Conservation (phyloP, 2,797 vertebrate species). For the Eleutherodactylus coqui region DNA sequence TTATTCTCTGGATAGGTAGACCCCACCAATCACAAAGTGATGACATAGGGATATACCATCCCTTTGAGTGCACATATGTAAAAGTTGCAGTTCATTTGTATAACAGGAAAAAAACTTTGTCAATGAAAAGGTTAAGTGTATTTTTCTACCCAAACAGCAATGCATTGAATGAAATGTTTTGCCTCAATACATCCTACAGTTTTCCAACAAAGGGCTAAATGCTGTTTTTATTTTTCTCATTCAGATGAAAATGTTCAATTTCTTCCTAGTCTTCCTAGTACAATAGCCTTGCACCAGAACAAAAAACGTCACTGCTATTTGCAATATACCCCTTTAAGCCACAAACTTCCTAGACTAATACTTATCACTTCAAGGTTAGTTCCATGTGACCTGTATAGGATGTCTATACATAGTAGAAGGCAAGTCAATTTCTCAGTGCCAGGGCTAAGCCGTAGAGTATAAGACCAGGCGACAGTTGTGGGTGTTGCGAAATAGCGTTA, state of each 20-base stretch:
- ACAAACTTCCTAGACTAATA: constrained; percentile 78
- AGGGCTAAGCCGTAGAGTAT: constrained; percentile 72
- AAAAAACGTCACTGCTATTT: constrained; percentile 71
- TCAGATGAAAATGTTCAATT: constrained; percentile 70
- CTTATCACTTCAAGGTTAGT: constrained; percentile 82
- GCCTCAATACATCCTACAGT: constrained; percentile 64
- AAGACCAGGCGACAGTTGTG: constrained; percentile 74
- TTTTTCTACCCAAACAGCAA: neutral
- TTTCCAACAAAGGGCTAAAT: constrained; percentile 66
- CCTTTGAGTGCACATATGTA: neutral
- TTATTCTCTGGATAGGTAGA: no score
- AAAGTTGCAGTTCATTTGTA: neutral
- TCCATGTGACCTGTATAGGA: constrained; percentile 81
- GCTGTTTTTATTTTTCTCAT: constrained; percentile 65
- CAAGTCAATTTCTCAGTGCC: constrained; percentile 78
- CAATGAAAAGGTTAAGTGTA: constrained; percentile 28
- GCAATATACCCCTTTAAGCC: constrained; percentile 77
- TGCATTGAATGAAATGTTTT: constrained; percentile 62
- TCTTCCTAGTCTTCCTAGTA: constrained; percentile 64
- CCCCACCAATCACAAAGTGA: no score
- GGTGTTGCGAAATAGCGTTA: constrained; percentile 81
- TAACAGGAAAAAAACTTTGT: constrained; percentile 4
- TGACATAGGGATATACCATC: no score
- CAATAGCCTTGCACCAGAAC: constrained; percentile 67
- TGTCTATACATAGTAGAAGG: constrained; percentile 77